phyloP scores from a whole-genome alignment of 1,140 invertebrate genomes.

The Phortica variegata region DNA sequence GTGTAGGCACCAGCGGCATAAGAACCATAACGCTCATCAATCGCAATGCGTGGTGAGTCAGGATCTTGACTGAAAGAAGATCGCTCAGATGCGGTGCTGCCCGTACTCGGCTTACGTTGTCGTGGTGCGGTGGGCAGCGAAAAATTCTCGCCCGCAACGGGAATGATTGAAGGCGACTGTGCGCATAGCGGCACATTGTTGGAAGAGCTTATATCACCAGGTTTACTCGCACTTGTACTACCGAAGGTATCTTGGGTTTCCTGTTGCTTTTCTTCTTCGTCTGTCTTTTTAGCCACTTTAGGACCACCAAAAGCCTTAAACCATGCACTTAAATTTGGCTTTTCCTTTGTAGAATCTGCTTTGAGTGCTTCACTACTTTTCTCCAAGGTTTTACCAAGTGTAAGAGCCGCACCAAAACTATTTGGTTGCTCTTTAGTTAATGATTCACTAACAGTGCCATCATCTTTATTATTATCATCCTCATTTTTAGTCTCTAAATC shows the following conservation, averaged over 20 bases:
- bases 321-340: constrained; percentile 86
- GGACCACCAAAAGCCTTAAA: constrained; percentile 87
- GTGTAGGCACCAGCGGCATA: constrained; percentile 66
- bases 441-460: constrained; percentile 2
- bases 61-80: constrained; percentile 75
- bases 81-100: constrained; percentile 71
- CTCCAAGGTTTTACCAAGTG: constrained; percentile 28
- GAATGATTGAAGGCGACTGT: constrained; percentile 21
- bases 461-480: constrained; percentile 23
- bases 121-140: constrained; percentile 54
- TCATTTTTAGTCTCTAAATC: constrained; percentile 39
- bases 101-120: constrained; percentile 68
- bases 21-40: constrained; percentile 61
- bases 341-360: constrained; percentile 60
- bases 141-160: constrained; percentile 32
- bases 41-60: constrained; percentile 67
- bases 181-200: constrained; percentile 28
- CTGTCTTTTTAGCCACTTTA: constrained; percentile 59
- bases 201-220: constrained; percentile 8
- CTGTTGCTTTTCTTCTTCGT: constrained; percentile 57
- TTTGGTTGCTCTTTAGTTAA: constrained; percentile 29
- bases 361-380: constrained; percentile 13
- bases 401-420: constrained; percentile 33
- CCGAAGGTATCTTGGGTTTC: constrained; percentile 2
- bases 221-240: neutral